Evolutionary conservation across 1,140 invertebrate genomes (phyloP).

Genomic region (Drosophila paulistorum): DNA sequence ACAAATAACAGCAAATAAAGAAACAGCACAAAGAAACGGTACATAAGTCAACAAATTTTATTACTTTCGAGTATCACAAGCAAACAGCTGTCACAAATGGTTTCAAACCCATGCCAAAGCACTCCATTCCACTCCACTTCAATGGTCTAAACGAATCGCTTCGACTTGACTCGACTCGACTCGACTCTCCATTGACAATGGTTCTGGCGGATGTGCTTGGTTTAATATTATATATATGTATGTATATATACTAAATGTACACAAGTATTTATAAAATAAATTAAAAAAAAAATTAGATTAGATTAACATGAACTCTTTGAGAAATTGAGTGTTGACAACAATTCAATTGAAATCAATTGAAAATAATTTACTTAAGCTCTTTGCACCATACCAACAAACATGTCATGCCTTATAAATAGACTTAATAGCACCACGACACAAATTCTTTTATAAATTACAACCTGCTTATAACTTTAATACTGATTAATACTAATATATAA

Average conservation of each 20-base stretch:
- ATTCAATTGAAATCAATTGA: conserved; percentile 43
- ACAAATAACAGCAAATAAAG: conserved; percentile 28
- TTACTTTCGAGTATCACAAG: conserved; percentile 53
- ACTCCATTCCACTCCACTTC: not conserved
- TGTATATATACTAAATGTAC: not conserved
- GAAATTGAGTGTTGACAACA: conserved; percentile 40
- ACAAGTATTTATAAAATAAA: conserved; percentile 66
- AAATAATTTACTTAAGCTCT: conserved; percentile 72
- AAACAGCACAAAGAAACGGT: conserved; percentile 4
- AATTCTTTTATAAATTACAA: conserved; percentile 67
- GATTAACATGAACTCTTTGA: conserved; percentile 47
- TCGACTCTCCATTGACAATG: conserved; percentile 32
- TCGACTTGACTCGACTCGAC: not conserved
- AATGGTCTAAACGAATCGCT: too few species aligned
- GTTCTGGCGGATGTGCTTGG: conserved; percentile 18
- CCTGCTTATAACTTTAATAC: conserved; percentile 72
- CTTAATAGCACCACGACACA: conserved; percentile 2
- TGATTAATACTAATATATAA: conserved; percentile 52
- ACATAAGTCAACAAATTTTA: conserved; percentile 40
- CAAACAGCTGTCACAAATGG: conserved; percentile 71
- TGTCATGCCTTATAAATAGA: conserved; percentile 74
- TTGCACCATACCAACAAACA: conserved; percentile 18
- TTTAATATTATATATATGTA: conserved; percentile 41
- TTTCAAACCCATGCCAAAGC: conserved; percentile 32
- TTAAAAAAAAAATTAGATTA: conserved; percentile 46